phyloP scores from a whole-genome alignment of 2,888 invertebrate species.

The Podotricha telesiphe region DNA sequence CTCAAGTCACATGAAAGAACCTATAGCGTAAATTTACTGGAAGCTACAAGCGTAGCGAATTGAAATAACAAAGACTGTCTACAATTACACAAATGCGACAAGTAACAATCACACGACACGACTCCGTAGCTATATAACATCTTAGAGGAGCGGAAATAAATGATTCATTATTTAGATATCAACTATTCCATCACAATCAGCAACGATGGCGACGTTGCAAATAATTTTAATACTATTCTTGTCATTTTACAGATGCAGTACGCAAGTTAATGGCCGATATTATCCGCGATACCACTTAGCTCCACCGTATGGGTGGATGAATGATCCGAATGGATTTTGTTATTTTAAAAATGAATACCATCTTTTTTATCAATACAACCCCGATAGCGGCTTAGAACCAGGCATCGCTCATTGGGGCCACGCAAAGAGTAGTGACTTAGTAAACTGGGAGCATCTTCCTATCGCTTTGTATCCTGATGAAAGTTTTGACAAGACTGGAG shows the following conservation, averaged over 20 bases:
- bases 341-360: slow-evolving; percentile 68
- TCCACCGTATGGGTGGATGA: slow-evolving; percentile 77
- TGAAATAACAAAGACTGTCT: slow-evolving; percentile 8
- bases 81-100: background rate
- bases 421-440: slow-evolving; percentile 70
- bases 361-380: slow-evolving; percentile 79
- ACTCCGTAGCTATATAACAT: slow-evolving; percentile 18
- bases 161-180: slow-evolving; percentile 8
- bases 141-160: background rate
- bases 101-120: background rate
- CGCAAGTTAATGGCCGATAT: slow-evolving; percentile 49
- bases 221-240: slow-evolving; percentile 45
- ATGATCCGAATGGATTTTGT: slow-evolving; percentile 82
- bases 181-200: background rate
- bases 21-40: background rate
- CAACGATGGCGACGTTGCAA: slow-evolving; percentile 20
- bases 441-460: slow-evolving; percentile 74
- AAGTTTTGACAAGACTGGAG: slow-evolving; percentile 65
- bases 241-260: slow-evolving; percentile 46
- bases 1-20: slow-evolving; percentile 11
- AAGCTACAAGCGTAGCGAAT: slow-evolving; percentile 9
- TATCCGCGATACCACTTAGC: slow-evolving; percentile 67
- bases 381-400: slow-evolving; percentile 59
- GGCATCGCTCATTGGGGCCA: slow-evolving; percentile 81
- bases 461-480: slow-evolving; percentile 75